These are phyloP conservation scores for Puma concolor DNA, from an alignment of 2,113 vertebrate species.

Conservation along the genomic window DNA sequence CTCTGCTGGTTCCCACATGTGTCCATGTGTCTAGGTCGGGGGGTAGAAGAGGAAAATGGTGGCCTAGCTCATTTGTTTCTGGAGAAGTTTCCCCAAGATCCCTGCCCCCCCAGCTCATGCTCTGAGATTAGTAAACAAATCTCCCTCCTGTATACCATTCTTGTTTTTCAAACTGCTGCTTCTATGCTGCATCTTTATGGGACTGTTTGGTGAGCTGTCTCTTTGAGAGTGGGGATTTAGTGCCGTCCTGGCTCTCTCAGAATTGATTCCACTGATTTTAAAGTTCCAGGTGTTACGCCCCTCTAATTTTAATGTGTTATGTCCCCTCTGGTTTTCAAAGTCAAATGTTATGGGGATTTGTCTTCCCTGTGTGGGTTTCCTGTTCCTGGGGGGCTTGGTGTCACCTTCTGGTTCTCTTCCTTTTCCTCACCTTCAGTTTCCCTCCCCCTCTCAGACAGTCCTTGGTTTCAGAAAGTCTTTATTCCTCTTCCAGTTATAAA, in stretches of 20 bases:
- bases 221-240: not conserved
- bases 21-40: not conserved
- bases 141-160: not conserved
- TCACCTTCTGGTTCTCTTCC: not conserved
- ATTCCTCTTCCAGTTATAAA: not conserved
- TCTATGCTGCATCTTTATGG: not conserved
- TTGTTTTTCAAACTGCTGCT: not conserved
- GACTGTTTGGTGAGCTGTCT: not conserved
- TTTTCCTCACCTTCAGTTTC: not conserved
- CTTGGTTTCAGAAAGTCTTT: not conserved
- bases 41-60: not conserved
- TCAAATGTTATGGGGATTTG: not conserved
- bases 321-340: not conserved
- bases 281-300: not conserved
- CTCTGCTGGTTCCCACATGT: not conserved
- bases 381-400: not conserved
- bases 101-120: not conserved
- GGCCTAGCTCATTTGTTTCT: not conserved
- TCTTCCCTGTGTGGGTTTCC: not conserved
- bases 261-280: not conserved
- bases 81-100: not conserved
- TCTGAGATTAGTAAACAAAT: not conserved
- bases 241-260: not conserved
- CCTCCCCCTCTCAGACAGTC: not conserved
- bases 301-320: not conserved